These are phyloP conservation scores for Euphonia xanthogaster DNA, from an alignment of 2,797 vertebrate genomes.

Conservation along the genomic window DNA sequence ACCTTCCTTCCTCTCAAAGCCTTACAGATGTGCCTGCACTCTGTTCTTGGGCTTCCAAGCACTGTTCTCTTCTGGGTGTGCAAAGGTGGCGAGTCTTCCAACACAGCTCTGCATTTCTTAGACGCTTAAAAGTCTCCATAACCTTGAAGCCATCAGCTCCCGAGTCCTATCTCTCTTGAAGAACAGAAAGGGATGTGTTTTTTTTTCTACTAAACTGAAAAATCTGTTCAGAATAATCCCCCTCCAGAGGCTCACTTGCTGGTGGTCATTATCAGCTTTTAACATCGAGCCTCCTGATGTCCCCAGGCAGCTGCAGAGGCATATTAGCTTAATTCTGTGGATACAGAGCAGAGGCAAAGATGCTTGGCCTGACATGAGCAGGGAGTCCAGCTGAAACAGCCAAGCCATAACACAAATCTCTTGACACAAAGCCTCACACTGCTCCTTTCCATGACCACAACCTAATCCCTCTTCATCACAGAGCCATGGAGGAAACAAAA, in stretches of 20 bases:
- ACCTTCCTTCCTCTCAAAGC: background rate
- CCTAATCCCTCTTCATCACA: slow-evolving; percentile 12
- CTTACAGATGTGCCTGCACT: background rate
- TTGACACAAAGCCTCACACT: background rate
- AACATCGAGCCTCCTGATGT: background rate
- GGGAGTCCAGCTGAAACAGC: background rate
- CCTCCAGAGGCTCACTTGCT: background rate
- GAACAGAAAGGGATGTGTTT: background rate
- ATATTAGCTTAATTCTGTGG: background rate
- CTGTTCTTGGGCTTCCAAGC: background rate
- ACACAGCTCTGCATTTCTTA: background rate
- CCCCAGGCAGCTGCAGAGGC: background rate
- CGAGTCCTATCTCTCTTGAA: background rate
- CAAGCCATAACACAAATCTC: background rate
- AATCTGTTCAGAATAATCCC: background rate
- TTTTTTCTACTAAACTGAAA: background rate
- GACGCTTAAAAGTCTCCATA: background rate
- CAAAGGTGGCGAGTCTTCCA: background rate
- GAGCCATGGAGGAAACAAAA: background rate
- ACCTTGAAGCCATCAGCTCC: background rate
- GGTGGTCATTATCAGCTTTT: slow-evolving; percentile 24
- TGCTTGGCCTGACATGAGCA: background rate
- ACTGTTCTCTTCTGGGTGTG: background rate
- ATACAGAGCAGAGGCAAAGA: background rate
- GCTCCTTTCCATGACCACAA: background rate